Percentiles rank a stretch among this genome's conserved stretches.
These are phyloP conservation scores for Andrena trimmerana DNA, from an alignment of 2,888 invertebrate species.

Conservation along the genomic window DNA sequence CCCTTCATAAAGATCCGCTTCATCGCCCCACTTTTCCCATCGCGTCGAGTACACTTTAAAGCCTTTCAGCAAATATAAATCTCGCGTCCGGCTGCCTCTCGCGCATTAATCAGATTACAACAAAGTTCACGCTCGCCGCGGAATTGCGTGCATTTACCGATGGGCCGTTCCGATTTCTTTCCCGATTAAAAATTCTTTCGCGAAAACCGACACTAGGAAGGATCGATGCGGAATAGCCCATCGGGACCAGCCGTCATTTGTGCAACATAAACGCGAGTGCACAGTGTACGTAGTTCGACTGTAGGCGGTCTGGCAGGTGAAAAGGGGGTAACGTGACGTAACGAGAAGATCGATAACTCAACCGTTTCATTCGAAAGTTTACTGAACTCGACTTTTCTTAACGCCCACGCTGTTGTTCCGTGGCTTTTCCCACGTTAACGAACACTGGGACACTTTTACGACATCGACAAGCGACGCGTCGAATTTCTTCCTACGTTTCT, in stretches of 20 bases:
- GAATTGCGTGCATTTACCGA: neutral
- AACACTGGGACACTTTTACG: slow-evolving; percentile 32
- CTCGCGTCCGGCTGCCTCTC: neutral
- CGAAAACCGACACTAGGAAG: neutral
- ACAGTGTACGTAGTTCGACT: slow-evolving; percentile 13
- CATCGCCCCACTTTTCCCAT: slow-evolving; percentile 31
- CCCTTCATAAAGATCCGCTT: slow-evolving; percentile 20
- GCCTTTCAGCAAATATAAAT: slow-evolving; percentile 30
- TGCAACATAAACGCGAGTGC: slow-evolving; percentile 7
- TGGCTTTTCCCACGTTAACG: neutral
- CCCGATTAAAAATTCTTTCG: neutral
- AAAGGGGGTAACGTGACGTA: slow-evolving; percentile 72
- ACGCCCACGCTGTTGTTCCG: slow-evolving; percentile 19
- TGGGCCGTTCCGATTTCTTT: neutral
- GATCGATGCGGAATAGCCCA: slow-evolving; percentile 1
- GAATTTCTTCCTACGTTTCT: slow-evolving; percentile 6
- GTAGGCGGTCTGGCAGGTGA: slow-evolving; percentile 27
- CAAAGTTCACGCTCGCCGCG: slow-evolving; percentile 8
- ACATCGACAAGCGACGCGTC: slow-evolving; percentile 11
- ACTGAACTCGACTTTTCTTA: slow-evolving; percentile 52
- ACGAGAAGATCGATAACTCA: slow-evolving; percentile 75
- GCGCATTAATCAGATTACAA: slow-evolving; percentile 36
- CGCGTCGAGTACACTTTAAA: slow-evolving; percentile 5
- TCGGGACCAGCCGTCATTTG: neutral
- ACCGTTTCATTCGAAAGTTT: slow-evolving; percentile 65